Conservation (phyloP, 37 sponge, comb jelly and placozoan genomes). For the Geodia barretti region DNA sequence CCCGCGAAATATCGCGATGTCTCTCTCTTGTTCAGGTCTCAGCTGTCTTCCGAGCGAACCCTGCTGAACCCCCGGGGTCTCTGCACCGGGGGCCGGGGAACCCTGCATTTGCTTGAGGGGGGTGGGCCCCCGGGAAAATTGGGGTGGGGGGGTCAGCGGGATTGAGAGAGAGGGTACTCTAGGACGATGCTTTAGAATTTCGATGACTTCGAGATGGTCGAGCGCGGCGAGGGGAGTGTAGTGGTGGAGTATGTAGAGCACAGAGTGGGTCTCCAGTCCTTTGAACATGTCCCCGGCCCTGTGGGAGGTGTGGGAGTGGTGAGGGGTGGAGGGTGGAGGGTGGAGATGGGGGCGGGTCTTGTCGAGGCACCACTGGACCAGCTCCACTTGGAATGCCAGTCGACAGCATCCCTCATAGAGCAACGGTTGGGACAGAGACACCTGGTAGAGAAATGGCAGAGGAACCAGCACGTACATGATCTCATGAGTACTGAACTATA, state of each 20-base stretch:
- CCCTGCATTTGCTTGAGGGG: constrained; percentile 31
- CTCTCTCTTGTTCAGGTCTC: constrained; percentile 79
- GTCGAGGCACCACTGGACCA: constrained; percentile 95
- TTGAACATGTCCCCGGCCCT: constrained; percentile 84
- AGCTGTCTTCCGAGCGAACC: constrained; percentile 6
- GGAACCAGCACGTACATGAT: neutral
- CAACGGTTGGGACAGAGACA: constrained; percentile 55
- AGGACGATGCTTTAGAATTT: constrained; percentile 81
- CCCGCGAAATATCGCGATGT: constrained; percentile 76
- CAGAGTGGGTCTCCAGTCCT: constrained; percentile 90
- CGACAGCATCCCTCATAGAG: constrained; percentile 79
- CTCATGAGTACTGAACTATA: too few relatives aligned
- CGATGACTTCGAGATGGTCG: constrained; percentile 79
- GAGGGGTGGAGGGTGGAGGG: neutral
- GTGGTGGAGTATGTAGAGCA: constrained; percentile 88
- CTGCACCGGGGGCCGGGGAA: constrained; percentile 3
- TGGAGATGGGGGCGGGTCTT: constrained; percentile 59
- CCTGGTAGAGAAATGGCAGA: constrained; percentile 22
- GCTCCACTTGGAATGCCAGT: constrained; percentile 84
- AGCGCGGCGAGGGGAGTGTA: constrained; percentile 77
- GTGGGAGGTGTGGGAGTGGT: constrained; percentile 1
- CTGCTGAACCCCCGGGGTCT: neutral
- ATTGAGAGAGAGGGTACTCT: constrained; percentile 35
- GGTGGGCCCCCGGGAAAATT: constrained; percentile 54
- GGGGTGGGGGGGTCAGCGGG: constrained; percentile 43